Base-by-base conservation (phyloP, 2,113 vertebrate species). In the Anser brachyrhynchus region DNA sequence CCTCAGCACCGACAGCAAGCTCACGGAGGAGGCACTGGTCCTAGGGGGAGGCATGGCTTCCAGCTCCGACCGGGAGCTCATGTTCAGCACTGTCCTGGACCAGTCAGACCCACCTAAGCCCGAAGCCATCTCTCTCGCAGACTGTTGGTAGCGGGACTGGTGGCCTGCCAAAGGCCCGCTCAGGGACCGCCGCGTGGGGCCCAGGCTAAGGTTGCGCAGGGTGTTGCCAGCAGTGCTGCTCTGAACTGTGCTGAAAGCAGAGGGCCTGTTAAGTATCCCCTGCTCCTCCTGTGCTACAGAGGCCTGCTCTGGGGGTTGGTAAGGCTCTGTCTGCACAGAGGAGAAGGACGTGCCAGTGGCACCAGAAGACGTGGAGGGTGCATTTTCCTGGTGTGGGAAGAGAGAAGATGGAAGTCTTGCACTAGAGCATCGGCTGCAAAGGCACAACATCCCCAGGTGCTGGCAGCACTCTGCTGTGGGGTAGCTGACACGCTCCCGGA, bases 201-300 rank as follows among this genome's bases (percentile, higher is more conserved):
- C 98, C 94, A 98, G 97, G 94, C 98, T 98, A 95, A 98, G 98
- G 97, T 98, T 98, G 95, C 98, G 98, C 33, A 99, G 98, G 62
- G 98, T 98, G 96, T 98, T 97, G 93, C 99, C 98, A 58, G 98
- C 98, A 74, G 98, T 97, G 95, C 98, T 98, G 97, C 99, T 99
- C 97, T 99, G 99, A 92, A 99, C 99, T 13, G 99, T 99, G 97
- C 99, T 99, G 96, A 99, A 99, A 98, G 99, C 99, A 23, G 99
- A 99, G 79, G 99, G 98, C 75, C 99, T 98, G 94, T 98, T 98
- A 96, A 98, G 96, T 59, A 98, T 97, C 90, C 98, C 98, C 87
- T 98, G 98, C 92, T 99, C 98, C 89, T 98, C 98, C 98, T 64
- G 99, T 39, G 91, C 90, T 98, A 99, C 43, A n/a, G 96, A 97